phyloP scores from a whole-genome alignment of 1,140 invertebrate genomes.

The Pseudobourletiella spinata region DNA sequence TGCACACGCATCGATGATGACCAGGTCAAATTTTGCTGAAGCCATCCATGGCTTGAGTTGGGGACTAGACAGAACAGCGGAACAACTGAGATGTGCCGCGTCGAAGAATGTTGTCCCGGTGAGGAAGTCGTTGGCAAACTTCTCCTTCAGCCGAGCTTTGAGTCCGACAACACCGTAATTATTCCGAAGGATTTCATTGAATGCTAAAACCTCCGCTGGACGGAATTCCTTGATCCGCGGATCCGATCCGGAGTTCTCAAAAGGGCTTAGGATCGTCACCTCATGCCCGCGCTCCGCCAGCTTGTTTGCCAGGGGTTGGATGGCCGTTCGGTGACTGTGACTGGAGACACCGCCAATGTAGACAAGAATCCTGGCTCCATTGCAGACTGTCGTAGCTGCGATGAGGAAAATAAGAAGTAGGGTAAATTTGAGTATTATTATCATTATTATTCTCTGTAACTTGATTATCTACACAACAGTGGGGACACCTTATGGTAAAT shows the following conservation, averaged over 20 bases:
- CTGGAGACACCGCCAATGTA: background rate
- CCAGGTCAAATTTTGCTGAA: background rate
- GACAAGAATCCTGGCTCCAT: background rate
- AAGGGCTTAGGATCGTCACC: background rate
- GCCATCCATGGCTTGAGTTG: background rate
- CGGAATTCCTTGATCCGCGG: background rate
- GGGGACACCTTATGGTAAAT: too few relatives aligned
- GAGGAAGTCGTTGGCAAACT: background rate
- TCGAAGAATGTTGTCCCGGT: background rate
- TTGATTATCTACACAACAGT: too few relatives aligned
- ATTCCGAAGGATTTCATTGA: background rate
- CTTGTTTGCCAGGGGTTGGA: constrained; percentile 2
- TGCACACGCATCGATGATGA: background rate
- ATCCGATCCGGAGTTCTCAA: background rate
- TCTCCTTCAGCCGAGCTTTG: background rate
- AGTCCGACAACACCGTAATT: background rate
- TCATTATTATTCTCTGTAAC: too few relatives aligned
- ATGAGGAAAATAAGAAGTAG: background rate
- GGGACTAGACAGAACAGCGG: background rate
- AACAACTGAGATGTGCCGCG: background rate
- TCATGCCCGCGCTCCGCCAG: background rate
- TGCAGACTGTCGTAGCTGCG: background rate
- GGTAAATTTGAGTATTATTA: too few relatives aligned
- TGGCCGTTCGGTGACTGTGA: background rate
- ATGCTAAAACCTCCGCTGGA: background rate